Conservation (phyloP, 2,113 vertebrate genomes). For the Bungarus multicinctus region DNA sequence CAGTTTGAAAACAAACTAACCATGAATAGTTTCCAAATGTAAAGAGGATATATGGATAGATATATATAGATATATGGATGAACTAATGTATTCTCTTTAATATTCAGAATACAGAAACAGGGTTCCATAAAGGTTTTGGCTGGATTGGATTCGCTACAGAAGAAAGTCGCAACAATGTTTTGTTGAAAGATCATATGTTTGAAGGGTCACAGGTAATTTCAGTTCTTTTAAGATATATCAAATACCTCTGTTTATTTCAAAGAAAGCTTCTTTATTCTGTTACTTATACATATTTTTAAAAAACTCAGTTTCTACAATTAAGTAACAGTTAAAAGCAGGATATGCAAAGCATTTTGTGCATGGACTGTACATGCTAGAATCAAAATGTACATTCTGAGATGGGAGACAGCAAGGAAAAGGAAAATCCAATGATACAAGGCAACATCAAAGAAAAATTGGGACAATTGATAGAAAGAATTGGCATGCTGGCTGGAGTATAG, state of each 20-base stretch:
- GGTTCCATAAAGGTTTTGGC: constrained; percentile 85
- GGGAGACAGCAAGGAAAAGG: neutral
- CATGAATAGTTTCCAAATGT: neutral
- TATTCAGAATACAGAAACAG: constrained; percentile 82
- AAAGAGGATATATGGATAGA: neutral
- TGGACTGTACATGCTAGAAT: neutral
- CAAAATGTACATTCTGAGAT: neutral
- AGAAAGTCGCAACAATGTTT: constrained; percentile 73
- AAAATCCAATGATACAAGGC: neutral
- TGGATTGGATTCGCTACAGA: constrained; percentile 79
- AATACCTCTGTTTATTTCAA: neutral
- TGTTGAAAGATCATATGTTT: constrained; percentile 86
- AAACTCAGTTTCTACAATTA: neutral
- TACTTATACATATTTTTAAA: neutral
- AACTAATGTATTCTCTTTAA: constrained; percentile 13
- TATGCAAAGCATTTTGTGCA: neutral
- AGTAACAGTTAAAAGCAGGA: neutral
- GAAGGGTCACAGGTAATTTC: constrained; percentile 86
- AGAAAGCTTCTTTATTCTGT: neutral
- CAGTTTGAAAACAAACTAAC: neutral
- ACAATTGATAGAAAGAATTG: neutral
- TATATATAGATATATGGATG: neutral
- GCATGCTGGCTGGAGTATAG: neutral
- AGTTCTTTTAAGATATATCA: neutral
- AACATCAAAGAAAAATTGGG: neutral